These are phyloP conservation scores for Gymnobelideus leadbeateri DNA, from an alignment of 2,113 vertebrate species.

Conservation along the genomic window DNA sequence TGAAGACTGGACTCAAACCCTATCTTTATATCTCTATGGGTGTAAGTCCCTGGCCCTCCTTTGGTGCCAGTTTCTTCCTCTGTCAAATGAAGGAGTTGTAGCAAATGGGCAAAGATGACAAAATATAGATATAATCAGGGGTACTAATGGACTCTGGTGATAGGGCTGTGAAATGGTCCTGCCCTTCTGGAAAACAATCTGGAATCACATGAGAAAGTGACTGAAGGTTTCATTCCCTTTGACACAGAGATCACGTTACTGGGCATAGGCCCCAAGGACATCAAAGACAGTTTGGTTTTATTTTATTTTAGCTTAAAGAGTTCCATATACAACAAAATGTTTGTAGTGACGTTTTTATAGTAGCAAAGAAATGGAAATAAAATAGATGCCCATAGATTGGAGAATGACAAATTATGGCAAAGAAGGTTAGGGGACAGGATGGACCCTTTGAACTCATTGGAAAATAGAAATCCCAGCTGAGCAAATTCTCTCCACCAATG, in stretches of 20 bases:
- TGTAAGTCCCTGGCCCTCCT: background rate
- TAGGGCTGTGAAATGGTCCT: too few species aligned
- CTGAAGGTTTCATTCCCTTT: too few species aligned
- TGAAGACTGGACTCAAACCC: background rate
- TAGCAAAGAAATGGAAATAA: too few species aligned
- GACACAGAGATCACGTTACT: too few species aligned
- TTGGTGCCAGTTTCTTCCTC: background rate
- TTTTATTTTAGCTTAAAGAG: too few species aligned
- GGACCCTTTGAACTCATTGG: background rate
- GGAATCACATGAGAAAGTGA: too few species aligned
- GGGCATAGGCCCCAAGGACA: too few species aligned
- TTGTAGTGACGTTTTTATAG: too few species aligned
- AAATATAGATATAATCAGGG: too few species aligned
- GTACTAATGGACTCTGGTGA: too few species aligned
- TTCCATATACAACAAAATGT: too few species aligned
- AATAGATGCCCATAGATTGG: background rate
- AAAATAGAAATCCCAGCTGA: background rate
- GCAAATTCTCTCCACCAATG: background rate
- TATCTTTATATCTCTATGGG: background rate
- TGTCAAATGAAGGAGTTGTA: background rate
- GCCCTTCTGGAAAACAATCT: background rate
- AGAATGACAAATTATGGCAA: background rate
- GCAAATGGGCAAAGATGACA: background rate
- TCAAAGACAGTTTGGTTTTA: too few species aligned
- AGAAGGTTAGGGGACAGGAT: background rate